Percentiles rank a stretch among this genome's conserved stretches.
These are phyloP conservation scores for Cyphomyrus discorhynchus DNA, from an alignment of 2,113 vertebrate species.

Conservation along the genomic window DNA sequence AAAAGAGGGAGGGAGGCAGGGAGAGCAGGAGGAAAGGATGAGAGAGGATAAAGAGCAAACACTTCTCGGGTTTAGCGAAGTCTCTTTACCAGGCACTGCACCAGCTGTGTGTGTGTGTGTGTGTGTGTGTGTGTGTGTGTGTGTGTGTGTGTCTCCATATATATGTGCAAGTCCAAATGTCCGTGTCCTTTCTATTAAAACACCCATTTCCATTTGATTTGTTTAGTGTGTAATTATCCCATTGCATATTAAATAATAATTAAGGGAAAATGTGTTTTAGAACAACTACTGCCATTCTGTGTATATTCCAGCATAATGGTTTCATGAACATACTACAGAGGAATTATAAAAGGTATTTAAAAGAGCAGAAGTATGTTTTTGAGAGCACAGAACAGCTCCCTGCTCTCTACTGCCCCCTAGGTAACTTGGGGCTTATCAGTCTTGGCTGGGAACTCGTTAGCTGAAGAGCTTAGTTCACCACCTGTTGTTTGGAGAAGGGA, in stretches of 20 bases:
- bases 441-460: slow-evolving; percentile 18
- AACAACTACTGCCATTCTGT: slow-evolving; percentile 9
- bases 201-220: background rate
- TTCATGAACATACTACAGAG: slow-evolving; percentile 45
- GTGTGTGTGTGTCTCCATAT: background rate
- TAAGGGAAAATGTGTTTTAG: slow-evolving; percentile 5
- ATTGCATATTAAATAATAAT: slow-evolving; percentile 7
- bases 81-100: background rate
- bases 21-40: slow-evolving; percentile 8
- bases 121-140: background rate
- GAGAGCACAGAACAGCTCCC: background rate
- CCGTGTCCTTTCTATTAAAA: background rate
- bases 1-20: slow-evolving; percentile 18
- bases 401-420: background rate
- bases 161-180: background rate
- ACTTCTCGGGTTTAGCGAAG: background rate
- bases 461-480: slow-evolving; percentile 33
- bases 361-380: slow-evolving; percentile 41
- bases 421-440: slow-evolving; percentile 33
- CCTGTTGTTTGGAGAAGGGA: slow-evolving; percentile 14
- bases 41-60: slow-evolving; percentile 33
- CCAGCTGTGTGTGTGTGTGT: background rate
- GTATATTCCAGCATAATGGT: slow-evolving; percentile 32
- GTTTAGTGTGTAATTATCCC: slow-evolving; percentile 8
- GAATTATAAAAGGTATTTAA: slow-evolving; percentile 43